Evolutionary conservation across 1,140 invertebrate genomes (phyloP).

Genomic region (Drosophila mauritiana): DNA sequence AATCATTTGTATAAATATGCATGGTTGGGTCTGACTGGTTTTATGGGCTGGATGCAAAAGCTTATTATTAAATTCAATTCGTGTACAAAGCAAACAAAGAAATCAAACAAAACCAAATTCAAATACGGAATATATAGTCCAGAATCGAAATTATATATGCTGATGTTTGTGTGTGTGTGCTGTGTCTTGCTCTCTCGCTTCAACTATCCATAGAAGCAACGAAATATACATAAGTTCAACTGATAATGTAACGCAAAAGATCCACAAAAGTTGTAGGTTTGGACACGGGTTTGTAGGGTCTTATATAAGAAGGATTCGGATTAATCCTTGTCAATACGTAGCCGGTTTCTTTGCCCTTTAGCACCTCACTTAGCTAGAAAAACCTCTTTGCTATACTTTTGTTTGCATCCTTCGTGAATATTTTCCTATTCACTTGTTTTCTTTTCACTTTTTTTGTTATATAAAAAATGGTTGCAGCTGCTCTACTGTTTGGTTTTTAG

Average conservation of each 20-base stretch:
- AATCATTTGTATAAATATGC: conserved; percentile 48
- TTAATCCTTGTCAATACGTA: conserved; percentile 1
- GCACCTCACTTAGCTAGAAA: conserved; percentile 60
- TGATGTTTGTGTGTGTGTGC: conserved; percentile 13
- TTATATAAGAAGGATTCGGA: conserved; percentile 1
- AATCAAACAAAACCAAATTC: conserved; percentile 67
- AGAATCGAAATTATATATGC: conserved; percentile 36
- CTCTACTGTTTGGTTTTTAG: conserved; percentile 27
- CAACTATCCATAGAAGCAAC: conserved; percentile 26
- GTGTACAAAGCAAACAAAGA: conserved; percentile 62
- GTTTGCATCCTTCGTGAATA: conserved; percentile 7
- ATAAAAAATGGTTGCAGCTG: conserved; percentile 57
- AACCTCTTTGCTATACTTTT: conserved; percentile 66
- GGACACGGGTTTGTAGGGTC: not conserved
- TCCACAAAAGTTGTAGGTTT: conserved; percentile 14
- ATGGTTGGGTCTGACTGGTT: conserved; percentile 28
- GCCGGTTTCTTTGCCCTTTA: conserved; percentile 5
- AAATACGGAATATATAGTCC: conserved; percentile 36
- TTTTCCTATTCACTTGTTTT: conserved; percentile 7
- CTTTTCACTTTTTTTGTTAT: conserved; percentile 35
- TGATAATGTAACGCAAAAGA: conserved; percentile 26
- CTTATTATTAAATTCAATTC: conserved; percentile 33
- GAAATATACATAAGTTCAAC: conserved; percentile 18
- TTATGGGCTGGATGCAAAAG: conserved; percentile 38
- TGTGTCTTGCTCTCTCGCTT: conserved; percentile 17